These are phyloP conservation scores for Hydropsyche betteni DNA, from an alignment of 2,888 invertebrate species.

Conservation along the genomic window DNA sequence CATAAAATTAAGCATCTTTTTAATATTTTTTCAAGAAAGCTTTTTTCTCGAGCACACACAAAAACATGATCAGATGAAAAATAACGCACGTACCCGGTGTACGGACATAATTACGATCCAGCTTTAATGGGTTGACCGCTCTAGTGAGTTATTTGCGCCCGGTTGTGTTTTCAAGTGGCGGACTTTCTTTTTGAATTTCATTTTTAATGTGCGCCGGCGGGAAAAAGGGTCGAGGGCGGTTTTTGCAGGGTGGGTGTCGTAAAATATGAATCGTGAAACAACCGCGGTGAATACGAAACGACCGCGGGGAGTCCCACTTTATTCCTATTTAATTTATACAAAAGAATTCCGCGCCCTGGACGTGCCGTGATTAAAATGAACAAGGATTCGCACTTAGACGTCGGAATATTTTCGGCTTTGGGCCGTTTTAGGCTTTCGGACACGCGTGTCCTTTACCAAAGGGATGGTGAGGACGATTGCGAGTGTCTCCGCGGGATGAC, in stretches of 20 bases:
- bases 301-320: conserved; percentile 37
- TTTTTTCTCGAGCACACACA: no score
- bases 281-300: conserved; percentile 37
- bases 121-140: background rate
- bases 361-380: conserved; percentile 48
- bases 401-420: conserved; percentile 36
- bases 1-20: no score
- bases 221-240: conserved; percentile 6
- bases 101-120: background rate
- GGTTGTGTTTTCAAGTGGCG: background rate
- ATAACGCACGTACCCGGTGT: background rate
- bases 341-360: conserved; percentile 37
- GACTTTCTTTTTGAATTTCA: conserved; percentile 11
- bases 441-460: background rate
- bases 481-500: no score
- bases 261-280: conserved; percentile 39
- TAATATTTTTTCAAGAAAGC: no score
- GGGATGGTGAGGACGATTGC: no score
- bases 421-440: conserved; percentile 14
- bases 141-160: conserved; percentile 1
- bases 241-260: conserved; percentile 30
- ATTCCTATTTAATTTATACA: conserved; percentile 45
- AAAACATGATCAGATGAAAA: no score
- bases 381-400: conserved; percentile 51
- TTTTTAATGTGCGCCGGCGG: no score